Percentiles rank a stretch among this genome's conserved stretches.
Conservation (phyloP, 2,797 vertebrate genomes). For the Melanogrammus aeglefinus region DNA sequence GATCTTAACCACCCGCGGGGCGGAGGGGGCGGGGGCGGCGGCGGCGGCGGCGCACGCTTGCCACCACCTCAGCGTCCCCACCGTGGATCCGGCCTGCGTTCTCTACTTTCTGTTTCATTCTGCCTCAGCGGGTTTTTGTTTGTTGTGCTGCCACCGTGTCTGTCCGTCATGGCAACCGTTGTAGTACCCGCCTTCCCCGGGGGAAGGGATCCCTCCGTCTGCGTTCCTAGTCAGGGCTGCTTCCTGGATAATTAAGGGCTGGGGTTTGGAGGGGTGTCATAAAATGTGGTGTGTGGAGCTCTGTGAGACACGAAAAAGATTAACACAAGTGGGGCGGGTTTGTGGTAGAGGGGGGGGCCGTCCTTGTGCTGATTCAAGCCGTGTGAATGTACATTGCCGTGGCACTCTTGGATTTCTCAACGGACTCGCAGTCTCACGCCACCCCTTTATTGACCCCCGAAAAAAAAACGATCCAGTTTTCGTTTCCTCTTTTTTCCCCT, state of each 20-base stretch:
- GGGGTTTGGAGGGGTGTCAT: too few species aligned
- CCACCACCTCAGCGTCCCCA: too few species aligned
- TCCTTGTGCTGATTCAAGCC: too few species aligned
- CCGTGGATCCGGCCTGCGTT: too few species aligned
- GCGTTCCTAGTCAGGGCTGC: not conserved
- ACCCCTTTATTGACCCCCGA: not conserved
- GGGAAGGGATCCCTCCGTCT: not conserved
- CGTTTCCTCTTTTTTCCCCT: conserved; percentile 29
- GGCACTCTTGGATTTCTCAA: not conserved
- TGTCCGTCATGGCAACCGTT: too few species aligned
- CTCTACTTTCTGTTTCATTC: too few species aligned
- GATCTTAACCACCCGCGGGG: too few species aligned
- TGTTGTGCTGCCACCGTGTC: too few species aligned
- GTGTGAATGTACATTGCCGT: not conserved
- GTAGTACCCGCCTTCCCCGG: too few species aligned
- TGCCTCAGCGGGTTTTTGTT: too few species aligned
- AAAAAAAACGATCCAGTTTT: not conserved
- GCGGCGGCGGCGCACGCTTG: too few species aligned
- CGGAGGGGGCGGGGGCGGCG: too few species aligned
- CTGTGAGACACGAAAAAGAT: not conserved
- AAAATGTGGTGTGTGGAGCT: not conserved
- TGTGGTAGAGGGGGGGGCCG: not conserved
- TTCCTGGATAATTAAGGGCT: not conserved
- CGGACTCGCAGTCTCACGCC: not conserved
- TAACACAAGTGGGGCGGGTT: not conserved